phyloP scores from a whole-genome alignment of 2,113 vertebrate species.

The Atractosteus spatula region DNA sequence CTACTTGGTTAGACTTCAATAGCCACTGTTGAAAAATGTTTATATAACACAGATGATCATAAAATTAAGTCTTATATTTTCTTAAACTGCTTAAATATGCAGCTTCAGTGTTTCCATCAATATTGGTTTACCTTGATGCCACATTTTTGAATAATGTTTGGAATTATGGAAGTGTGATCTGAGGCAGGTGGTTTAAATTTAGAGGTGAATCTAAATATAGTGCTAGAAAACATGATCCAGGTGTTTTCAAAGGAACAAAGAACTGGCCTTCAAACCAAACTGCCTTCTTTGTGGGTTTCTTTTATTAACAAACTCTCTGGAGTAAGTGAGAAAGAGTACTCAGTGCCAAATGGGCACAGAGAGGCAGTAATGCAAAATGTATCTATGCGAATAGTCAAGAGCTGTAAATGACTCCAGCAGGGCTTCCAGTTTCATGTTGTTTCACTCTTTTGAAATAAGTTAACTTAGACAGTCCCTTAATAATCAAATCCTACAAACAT shows the following conservation, averaged over 20 bases:
- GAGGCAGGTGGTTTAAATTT: conserved; percentile 59
- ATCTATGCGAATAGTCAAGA: conserved; percentile 19
- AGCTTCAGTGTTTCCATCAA: conserved; percentile 29
- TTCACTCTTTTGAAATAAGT: conserved; percentile 7
- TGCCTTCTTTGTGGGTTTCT: conserved; percentile 39
- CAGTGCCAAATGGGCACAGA: conserved; percentile 34
- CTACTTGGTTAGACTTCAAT: too few relatives aligned
- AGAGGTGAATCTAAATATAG: conserved; percentile 56
- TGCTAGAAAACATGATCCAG: conserved; percentile 55
- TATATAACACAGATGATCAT: background rate
- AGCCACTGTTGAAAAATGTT: too few relatives aligned
- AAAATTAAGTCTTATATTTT: background rate
- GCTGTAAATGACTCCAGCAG: conserved; percentile 31
- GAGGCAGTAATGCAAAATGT: conserved; percentile 21
- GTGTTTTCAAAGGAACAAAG: conserved; percentile 51
- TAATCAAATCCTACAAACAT: too few relatives aligned
- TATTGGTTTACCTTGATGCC: conserved; percentile 19
- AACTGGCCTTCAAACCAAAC: conserved; percentile 33
- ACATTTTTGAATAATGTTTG: conserved; percentile 27
- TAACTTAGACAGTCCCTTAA: background rate
- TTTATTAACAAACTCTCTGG: conserved; percentile 40
- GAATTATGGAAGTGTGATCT: conserved; percentile 38
- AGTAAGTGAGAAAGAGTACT: conserved; percentile 35
- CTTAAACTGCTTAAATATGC: background rate
- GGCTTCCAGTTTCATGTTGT: conserved; percentile 22